Percentiles rank a stretch among this genome's conserved stretches.
These are phyloP conservation scores for Ptyas mucosa DNA, from an alignment of 2,113 vertebrate genomes.

Conservation along the genomic window DNA sequence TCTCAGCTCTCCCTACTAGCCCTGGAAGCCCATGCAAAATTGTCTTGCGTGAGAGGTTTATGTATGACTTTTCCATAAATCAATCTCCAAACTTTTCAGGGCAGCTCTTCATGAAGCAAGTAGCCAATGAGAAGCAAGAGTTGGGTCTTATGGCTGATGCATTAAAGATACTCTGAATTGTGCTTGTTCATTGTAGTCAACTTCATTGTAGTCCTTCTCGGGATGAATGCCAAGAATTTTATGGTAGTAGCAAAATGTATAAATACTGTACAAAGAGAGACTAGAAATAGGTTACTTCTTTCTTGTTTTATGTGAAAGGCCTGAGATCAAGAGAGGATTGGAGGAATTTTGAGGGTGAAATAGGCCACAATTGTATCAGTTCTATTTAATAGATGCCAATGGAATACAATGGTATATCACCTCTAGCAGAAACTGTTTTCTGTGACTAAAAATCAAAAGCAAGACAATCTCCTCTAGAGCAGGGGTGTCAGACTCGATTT, in stretches of 20 bases:
- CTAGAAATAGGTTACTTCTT: not conserved
- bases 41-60: not conserved
- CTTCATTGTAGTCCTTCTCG: not conserved
- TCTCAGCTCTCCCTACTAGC: not conserved
- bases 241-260: not conserved
- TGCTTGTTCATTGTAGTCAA: constrained; percentile 22
- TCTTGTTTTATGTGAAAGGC: not conserved
- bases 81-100: constrained; percentile 8
- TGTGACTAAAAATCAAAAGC: not conserved
- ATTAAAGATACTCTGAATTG: constrained; percentile 17
- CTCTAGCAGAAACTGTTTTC: not conserved
- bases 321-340: not conserved
- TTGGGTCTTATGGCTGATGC: not conserved
- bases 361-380: not conserved
- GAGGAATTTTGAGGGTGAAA: not conserved
- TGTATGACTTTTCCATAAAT: not conserved
- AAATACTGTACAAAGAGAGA: not conserved
- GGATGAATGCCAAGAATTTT: constrained; percentile 4
- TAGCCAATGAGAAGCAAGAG: constrained; percentile 27
- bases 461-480: not conserved
- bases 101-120: constrained; percentile 25
- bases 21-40: not conserved
- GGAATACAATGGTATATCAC: not conserved
- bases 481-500: too few species aligned
- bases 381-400: not conserved